phyloP scores from a whole-genome alignment of 2,113 vertebrate genomes.

The Rutilus rutilus region DNA sequence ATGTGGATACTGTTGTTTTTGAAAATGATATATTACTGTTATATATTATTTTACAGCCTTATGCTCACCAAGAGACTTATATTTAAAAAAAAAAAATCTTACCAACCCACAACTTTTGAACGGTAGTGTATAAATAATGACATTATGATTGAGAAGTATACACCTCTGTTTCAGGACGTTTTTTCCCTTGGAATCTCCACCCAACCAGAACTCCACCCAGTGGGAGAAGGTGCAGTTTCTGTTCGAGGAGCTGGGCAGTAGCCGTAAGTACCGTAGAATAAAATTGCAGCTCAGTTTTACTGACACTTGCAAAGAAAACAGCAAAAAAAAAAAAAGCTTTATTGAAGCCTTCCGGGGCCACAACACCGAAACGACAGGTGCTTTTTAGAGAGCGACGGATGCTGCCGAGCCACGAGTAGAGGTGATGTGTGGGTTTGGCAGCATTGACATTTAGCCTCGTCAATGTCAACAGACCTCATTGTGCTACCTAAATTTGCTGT shows the following conservation, averaged over 20 bases:
- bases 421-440: slow-evolving; percentile 50
- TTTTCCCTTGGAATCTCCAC: slow-evolving; percentile 85
- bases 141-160: slow-evolving; percentile 10
- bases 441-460: slow-evolving; percentile 51
- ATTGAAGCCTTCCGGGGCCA: slow-evolving; percentile 6
- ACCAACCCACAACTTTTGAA: not conserved
- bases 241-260: slow-evolving; percentile 94
- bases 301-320: slow-evolving; percentile 2
- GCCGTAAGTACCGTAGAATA: slow-evolving; percentile 82
- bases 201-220: slow-evolving; percentile 89
- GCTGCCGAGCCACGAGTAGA: not conserved
- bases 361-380: slow-evolving; percentile 34
- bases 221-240: slow-evolving; percentile 94
- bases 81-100: too few relatives aligned
- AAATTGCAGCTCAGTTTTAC: slow-evolving; percentile 30
- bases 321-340: slow-evolving; percentile 2
- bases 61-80: too few relatives aligned
- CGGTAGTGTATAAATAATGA: not conserved
- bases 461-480: slow-evolving; percentile 54
- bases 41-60: too few relatives aligned
- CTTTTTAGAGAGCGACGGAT: slow-evolving; percentile 14
- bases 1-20: too few relatives aligned
- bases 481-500: slow-evolving; percentile 36
- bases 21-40: too few relatives aligned
- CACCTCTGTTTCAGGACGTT: slow-evolving; percentile 83